A percentile compares a stretch with the other conserved stretches of the same genome.
phyloP scores from a whole-genome alignment of 2,797 vertebrate species.

The Aphelocoma californica region DNA sequence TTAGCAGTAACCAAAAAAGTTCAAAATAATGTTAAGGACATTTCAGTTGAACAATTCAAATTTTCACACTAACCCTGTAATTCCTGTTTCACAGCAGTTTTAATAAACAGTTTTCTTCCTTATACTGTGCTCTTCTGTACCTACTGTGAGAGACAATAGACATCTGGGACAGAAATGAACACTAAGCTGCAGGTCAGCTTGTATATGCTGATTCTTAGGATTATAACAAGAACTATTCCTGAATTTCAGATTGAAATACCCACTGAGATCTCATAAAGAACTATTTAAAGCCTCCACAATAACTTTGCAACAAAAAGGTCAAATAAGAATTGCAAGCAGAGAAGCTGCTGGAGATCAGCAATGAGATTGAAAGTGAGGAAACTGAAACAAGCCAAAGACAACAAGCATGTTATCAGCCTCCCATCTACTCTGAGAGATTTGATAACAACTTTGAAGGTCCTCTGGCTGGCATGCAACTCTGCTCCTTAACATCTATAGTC shows the following conservation, averaged over 20 bases:
- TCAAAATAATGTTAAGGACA: constrained; percentile 17
- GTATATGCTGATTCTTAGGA: constrained; percentile 66
- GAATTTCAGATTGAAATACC: constrained; percentile 63
- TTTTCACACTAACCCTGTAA: constrained; percentile 37
- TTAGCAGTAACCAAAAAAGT: not conserved
- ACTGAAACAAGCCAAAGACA: constrained; percentile 37
- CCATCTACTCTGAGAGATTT: constrained; percentile 6
- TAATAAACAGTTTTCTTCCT: constrained; percentile 67
- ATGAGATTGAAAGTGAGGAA: constrained; percentile 43
- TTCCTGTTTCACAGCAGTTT: constrained; percentile 62
- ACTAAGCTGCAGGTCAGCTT: constrained; percentile 54
- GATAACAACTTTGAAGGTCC: constrained; percentile 44
- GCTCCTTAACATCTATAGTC: not conserved
- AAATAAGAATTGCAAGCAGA: constrained; percentile 66
- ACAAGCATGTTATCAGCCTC: constrained; percentile 10
- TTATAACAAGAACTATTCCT: constrained; percentile 56
- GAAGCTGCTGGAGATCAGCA: constrained; percentile 55
- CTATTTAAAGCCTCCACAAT: constrained; percentile 60
- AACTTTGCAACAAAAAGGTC: constrained; percentile 60
- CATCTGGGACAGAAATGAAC: constrained; percentile 56
- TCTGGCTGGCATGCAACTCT: not conserved
- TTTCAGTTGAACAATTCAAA: constrained; percentile 46
- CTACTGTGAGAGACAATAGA: constrained; percentile 66
- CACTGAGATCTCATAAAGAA: constrained; percentile 67
- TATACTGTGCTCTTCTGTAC: constrained; percentile 41